Evolutionary conservation across 2,888 invertebrate genomes (phyloP).

Genomic region (Oxytorus armatus): DNA sequence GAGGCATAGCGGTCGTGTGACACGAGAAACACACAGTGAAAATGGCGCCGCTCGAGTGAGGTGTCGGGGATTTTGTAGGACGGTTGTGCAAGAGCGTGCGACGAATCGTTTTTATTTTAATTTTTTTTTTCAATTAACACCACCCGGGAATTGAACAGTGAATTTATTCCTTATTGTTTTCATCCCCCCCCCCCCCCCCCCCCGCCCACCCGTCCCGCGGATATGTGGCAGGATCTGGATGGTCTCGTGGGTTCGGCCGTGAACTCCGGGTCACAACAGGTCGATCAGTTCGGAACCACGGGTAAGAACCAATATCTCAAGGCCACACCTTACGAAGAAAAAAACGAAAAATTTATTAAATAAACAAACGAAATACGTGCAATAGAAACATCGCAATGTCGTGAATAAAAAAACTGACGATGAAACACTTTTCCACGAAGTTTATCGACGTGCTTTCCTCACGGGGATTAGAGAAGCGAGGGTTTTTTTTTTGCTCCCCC

Average conservation of each 20-base stretch:
- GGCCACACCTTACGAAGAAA: slow-evolving; percentile 52
- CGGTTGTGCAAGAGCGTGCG: slow-evolving; percentile 67
- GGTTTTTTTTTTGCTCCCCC: slow-evolving; percentile 37
- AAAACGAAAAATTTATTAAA: background rate
- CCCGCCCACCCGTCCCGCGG: too few relatives aligned
- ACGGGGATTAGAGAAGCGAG: slow-evolving; percentile 35
- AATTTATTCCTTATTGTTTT: slow-evolving; percentile 20
- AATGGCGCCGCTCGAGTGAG: slow-evolving; percentile 82
- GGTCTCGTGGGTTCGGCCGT: slow-evolving; percentile 78
- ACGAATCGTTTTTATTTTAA: too few relatives aligned
- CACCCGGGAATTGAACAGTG: slow-evolving; percentile 32
- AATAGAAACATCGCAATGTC: background rate
- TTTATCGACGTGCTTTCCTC: slow-evolving; percentile 9
- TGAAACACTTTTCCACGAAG: background rate
- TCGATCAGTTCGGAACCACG: slow-evolving; percentile 81
- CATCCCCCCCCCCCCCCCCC: too few relatives aligned
- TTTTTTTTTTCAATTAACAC: slow-evolving; percentile 20
- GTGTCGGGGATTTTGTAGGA: slow-evolving; percentile 71
- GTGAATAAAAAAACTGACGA: background rate
- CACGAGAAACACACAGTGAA: slow-evolving; percentile 76
- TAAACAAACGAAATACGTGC: background rate
- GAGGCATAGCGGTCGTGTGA: slow-evolving; percentile 40
- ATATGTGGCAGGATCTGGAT: slow-evolving; percentile 83
- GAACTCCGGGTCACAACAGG: slow-evolving; percentile 81
- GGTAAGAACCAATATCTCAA: slow-evolving; percentile 73